Base-by-base conservation (phyloP, 2,797 vertebrate genomes). In the Rhabdophis nuchalis region DNA sequence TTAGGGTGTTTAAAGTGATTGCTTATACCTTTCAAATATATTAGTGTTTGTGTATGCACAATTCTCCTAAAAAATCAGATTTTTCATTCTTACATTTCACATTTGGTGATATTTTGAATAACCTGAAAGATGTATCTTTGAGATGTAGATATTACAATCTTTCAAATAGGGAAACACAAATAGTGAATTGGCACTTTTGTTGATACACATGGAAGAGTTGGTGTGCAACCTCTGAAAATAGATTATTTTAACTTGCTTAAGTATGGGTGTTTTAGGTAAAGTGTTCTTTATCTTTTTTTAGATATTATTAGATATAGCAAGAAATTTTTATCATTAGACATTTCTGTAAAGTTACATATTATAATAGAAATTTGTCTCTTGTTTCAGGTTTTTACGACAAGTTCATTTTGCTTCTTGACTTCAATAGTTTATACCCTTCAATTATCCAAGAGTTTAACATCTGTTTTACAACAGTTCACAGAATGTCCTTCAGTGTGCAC, bases 381-480 rank as follows among this genome's bases (percentile, higher is more conserved):
- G 29, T 96, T 94, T 29, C 93, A 99, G 99, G 99, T 97, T 99
- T 99, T 98, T 99, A 99, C 93, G 99, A 99, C 96, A 99, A 99
- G 97, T 99, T 99, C 96, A 98, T 99, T 97, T 97, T 99, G 96
- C 98, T 99, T 97, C 98, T 99, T 93, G 99, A 99, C 98, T 99
- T 99, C 98, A 99, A 99, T 97, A 99, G 99, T 95, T 97, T 99
- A 97, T 99, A 99, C 95, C 99, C 99, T 57, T 99, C 99, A 0
- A 99, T 99, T 97, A 99, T 99, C 95, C 99, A 99, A 92, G 99
- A 99, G 97, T 99, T 99, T 96, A 99, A 99, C 97, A 99, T 99
- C 97, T 99, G 99, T 96, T 99, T 99, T 97, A 99, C 99, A 93
- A 99, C 99, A 0, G 98, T 99, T 46, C 98, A 99, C 91, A 97